Conservation (phyloP, 1,140 invertebrate genomes). For the Geopemphigus sp. region DNA sequence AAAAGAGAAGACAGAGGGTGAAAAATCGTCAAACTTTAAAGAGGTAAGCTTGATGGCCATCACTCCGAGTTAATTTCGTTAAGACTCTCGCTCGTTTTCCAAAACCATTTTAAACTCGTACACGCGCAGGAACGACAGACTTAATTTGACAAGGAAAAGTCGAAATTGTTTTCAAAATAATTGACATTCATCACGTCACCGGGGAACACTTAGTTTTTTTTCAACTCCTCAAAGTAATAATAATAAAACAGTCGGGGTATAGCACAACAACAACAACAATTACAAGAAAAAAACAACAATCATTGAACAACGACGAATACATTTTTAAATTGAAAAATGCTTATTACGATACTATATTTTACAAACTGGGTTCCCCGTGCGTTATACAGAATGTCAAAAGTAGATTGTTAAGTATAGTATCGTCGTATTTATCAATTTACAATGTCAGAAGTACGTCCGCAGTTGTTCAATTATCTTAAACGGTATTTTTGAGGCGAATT, state of each 20-base stretch:
- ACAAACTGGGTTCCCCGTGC: too few relatives aligned
- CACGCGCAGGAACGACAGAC: conserved; percentile 29
- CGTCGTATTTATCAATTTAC: too few relatives aligned
- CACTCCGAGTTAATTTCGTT: conserved; percentile 46
- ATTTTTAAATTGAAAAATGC: too few relatives aligned
- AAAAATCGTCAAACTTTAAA: conserved; percentile 46
- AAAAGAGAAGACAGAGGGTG: neutral
- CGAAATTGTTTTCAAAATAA: conserved; percentile 48
- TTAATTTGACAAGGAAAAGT: conserved; percentile 47
- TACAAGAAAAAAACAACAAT: too few relatives aligned
- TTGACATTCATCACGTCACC: conserved; percentile 21
- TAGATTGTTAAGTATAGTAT: too few relatives aligned
- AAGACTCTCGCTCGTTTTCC: conserved; percentile 35
- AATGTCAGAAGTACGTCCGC: too few relatives aligned
- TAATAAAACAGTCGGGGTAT: neutral
- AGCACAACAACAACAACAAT: too few relatives aligned
- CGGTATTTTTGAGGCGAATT: too few relatives aligned
- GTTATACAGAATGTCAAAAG: too few relatives aligned
- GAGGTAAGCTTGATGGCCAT: conserved; percentile 48
- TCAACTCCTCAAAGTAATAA: neutral
- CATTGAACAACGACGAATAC: too few relatives aligned
- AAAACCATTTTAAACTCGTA: conserved; percentile 46
- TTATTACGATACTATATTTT: too few relatives aligned
- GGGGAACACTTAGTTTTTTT: neutral
- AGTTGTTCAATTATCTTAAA: too few relatives aligned